Evolutionary conservation across 1,140 invertebrate species (phyloP).

Genomic region (Macrostomum lignano): DNA sequence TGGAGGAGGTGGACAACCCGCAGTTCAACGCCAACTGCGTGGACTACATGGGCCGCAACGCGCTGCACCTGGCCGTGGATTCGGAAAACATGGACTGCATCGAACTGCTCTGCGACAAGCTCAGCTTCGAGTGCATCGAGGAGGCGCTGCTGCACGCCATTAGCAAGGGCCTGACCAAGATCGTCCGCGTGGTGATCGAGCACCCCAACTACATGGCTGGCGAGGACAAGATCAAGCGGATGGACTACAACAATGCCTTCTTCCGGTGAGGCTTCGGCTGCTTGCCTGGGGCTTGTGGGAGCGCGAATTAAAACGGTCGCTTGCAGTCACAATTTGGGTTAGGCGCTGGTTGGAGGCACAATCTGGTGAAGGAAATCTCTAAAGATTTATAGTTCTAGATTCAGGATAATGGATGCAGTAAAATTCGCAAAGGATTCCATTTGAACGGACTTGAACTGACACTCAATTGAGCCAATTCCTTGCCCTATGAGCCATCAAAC

Average conservation of each 20-base stretch:
- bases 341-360: no score
- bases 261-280: no score
- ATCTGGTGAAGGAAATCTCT: no score
- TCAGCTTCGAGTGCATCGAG: slow-evolving; percentile 10
- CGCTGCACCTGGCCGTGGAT: slow-evolving; percentile 8
- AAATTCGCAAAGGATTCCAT: no score
- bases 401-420: no score
- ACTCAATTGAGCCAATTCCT: no score
- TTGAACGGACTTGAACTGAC: no score
- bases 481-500: no score
- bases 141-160: slow-evolving; percentile 10
- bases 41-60: slow-evolving; percentile 9
- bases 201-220: slow-evolving; percentile 31
- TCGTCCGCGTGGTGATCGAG: slow-evolving; percentile 49
- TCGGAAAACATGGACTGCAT: slow-evolving; percentile 8
- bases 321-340: no score
- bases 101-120: slow-evolving; percentile 7
- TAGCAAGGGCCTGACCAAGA: slow-evolving; percentile 38
- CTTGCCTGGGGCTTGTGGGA: no score
- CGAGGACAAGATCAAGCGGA: slow-evolving; percentile 16
- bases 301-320: no score
- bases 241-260: slow-evolving; percentile 8
- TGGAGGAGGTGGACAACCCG: slow-evolving; percentile 11
- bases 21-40: slow-evolving; percentile 9
- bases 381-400: no score